A percentile compares a stretch with the other conserved stretches of the same genome.
These are phyloP conservation scores for Nebria brevicollis DNA, from an alignment of 2,888 invertebrate species.

Conservation along the genomic window DNA sequence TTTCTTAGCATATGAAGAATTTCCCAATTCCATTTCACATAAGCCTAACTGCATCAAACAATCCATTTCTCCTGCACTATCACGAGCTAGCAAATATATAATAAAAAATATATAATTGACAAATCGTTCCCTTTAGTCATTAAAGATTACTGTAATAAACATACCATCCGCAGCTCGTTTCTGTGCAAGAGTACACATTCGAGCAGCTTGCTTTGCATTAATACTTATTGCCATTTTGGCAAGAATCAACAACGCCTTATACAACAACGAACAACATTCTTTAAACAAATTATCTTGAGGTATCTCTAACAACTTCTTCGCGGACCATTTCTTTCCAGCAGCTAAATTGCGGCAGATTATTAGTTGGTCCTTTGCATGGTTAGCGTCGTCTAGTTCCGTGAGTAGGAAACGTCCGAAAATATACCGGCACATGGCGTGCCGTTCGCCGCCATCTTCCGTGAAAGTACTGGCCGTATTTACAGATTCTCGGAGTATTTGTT, in stretches of 20 bases:
- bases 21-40: conserved; percentile 65
- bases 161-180: conserved; percentile 67
- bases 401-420: conserved; percentile 67
- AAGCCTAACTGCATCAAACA: conserved; percentile 67
- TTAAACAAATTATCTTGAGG: conserved; percentile 61
- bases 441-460: conserved; percentile 64
- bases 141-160: too few relatives aligned
- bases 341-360: conserved; percentile 52
- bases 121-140: too few relatives aligned
- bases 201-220: conserved; percentile 63
- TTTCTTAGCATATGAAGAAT: conserved; percentile 64
- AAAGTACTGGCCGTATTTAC: conserved; percentile 64
- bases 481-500: conserved; percentile 65
- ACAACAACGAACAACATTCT: conserved; percentile 63
- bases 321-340: conserved; percentile 60
- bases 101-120: too few relatives aligned
- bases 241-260: conserved; percentile 62
- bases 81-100: conserved; percentile 59
- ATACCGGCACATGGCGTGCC: conserved; percentile 66
- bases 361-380: conserved; percentile 54
- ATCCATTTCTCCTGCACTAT: conserved; percentile 63
- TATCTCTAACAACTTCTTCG: conserved; percentile 57
- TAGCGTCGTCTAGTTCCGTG: conserved; percentile 61
- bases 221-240: conserved; percentile 59
- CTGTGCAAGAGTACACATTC: conserved; percentile 65